Base-by-base conservation (phyloP, 2,113 vertebrate genomes). In the Pomatostomus ruficeps region DNA sequence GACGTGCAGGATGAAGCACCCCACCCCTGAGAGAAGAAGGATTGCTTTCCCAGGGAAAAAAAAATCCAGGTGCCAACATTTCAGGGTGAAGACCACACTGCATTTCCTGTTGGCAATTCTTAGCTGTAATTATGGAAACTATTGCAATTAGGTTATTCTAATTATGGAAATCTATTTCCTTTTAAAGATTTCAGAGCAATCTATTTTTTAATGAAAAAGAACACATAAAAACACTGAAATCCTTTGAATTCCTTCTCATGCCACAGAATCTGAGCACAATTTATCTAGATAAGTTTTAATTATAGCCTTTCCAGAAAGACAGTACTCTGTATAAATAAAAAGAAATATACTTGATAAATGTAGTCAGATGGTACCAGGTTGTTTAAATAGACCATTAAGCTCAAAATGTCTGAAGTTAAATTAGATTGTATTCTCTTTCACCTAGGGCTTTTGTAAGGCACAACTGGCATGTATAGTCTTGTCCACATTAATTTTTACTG, bases 401-500 rank as follows among this genome's bases (percentile, higher is more conserved):
- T 95, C 79, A 92, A 95, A 97, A 95, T 61, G 82, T 95, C 83
- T 92, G 79, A 96, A 97, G 96, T 92, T 95, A 96, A 97, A 96
- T 96, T 91, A 96, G 91, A 92, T 91, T 92, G 85, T 89, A 83
- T 94, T 97, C 83, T 85, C 68, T 94, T 94, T 96, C 83, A 96
- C 86, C 89, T 86, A 73, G 74, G 90, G 95, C 87, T 95, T 96
- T 96, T 89, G 94, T 95, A 95, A 95, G 62, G 85, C 94, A 96
- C 88, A 97, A 96, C 92, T 68, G 94, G 92, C 94, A 80, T 89
- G 94, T 96, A 89, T 95, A 96, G 95, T 96, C 96, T 97, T 98
- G 96, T 95, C 95, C 70, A 92, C 90, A 91, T 98, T 98, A 92
- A 97, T 97, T 98, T 98, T 97, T 97, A 95, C 92, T 52, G n/a